Base-by-base conservation (phyloP, 2,888 invertebrate species). In the Sycophila texana region DNA sequence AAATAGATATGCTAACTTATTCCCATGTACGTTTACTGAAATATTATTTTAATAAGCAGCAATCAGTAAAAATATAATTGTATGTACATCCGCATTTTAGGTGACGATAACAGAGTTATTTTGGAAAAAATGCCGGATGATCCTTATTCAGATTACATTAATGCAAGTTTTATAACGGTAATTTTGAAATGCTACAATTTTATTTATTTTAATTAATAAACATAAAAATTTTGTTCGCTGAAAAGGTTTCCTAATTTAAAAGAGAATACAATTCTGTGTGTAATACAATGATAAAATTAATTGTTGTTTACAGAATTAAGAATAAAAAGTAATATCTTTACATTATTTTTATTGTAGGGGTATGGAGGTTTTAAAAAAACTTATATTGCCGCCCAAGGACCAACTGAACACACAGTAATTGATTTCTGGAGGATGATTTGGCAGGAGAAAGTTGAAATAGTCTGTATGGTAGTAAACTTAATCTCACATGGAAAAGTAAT, bases 151-250 rank as follows among this genome's bases (percentile, higher is more conserved):
- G 92, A 92, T 85, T 92, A 92, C 82, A 92, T 93, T 16, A 92
- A 93, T 85, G 92, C 92, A 0, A 92, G 91, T 86, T 92, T 90
- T 81, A 91, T 92, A 67, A 89, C 90, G 79, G 92, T 92, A 66
- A 14, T 47, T 20, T 58, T n/a, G 26, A 7, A 47, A 49, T 16
- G 13, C 47, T 18, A 51, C 53, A n/a, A 22, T 47, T 10, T 66
- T n/a, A 65, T 71, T 51, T 12, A 30, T 30, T 14, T 71, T 3
- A 26, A 26, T 26, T 26, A n/a, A n/a, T n/a, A n/a, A n/a, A n/a
- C n/a, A n/a, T n/a, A n/a, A n/a, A n/a, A n/a, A n/a, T n/a, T n/a
- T n/a, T n/a, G n/a, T n/a, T n/a, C n/a, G n/a, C n/a, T n/a, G n/a
- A n/a, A n/a, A n/a, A n/a, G n/a, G n/a, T n/a, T n/a, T n/a, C n/a